phyloP scores from a whole-genome alignment of 2,113 vertebrate genomes.

The Morone saxatilis region DNA sequence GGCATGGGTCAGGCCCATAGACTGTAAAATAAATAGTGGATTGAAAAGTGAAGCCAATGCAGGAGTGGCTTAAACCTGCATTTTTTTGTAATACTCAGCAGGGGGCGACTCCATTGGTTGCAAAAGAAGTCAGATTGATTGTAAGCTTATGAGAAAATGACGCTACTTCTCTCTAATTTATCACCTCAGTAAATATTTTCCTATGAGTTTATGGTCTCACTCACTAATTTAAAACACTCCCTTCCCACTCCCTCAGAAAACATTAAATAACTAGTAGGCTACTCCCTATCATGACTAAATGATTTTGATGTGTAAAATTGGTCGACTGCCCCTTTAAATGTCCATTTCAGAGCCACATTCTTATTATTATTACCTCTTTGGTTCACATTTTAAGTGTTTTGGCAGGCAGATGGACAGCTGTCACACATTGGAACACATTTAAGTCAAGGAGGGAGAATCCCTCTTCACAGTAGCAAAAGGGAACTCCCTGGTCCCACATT shows the following conservation, averaged over 20 bases:
- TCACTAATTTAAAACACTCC: no score
- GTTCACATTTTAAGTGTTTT: constrained; percentile 23
- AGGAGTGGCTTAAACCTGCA: no score
- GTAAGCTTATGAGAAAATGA: no score
- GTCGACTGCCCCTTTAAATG: constrained; percentile 11
- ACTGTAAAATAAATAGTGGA: no score
- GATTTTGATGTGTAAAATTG: not conserved
- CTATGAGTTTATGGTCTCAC: no score
- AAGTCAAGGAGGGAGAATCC: constrained; percentile 19
- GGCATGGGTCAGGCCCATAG: no score
- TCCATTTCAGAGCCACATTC: not conserved
- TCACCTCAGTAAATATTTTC: no score
- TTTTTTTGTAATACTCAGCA: no score
- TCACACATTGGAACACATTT: constrained; percentile 35
- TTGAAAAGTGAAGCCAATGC: no score
- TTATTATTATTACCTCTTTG: not conserved
- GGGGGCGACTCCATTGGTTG: no score
- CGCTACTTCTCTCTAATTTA: no score
- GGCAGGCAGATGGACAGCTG: constrained; percentile 61
- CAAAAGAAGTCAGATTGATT: no score
- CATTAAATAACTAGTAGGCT: not conserved
- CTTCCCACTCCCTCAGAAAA: not conserved
- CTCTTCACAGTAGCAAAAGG: constrained; percentile 51
- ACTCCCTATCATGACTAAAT: not conserved
- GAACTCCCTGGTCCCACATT: constrained; percentile 46